Base-by-base conservation (phyloP, 92 coral and sea anemone genomes). In the Phenganax marumi region DNA sequence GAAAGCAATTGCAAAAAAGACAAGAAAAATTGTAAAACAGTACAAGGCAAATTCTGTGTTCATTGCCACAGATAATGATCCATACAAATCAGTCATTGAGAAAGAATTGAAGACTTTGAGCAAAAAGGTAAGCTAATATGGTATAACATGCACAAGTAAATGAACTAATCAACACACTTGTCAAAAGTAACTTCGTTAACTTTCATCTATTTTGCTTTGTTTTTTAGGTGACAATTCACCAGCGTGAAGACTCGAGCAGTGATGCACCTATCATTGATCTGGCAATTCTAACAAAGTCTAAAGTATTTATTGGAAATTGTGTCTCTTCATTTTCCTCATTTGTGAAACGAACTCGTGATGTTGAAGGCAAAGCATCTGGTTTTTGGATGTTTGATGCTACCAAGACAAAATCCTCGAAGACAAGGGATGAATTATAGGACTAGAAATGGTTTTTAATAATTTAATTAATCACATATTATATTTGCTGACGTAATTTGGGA, bases 271-370 rank as follows among this genome's bases (percentile, higher is more conserved):
- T 92, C 51, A 87, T 92, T 25, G 98, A 94, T 77, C 84, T 94
- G 85, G 98, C 98, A 3, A 86, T 94, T 55, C 80, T 94, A 25
- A 89, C 94, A 8, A 92, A 89, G 75, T 84, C 97, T 0, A 91
- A 94, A 51, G 92, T 90, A 71, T 94, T 94, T 73, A 90, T 94
- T 76, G 98, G 98, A 9, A 94, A 94, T 85, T 94, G 98, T 75
- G 96, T 94, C 23, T 94, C 98, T 60, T 92, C 97, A 76, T 94
- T 94, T 81, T 88, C 98, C 21, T 81, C 98, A 24, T 94, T 94
- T 89, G 98, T 90, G 57, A 94, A 93, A 77, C 91, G 98, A 48
- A 89, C 92, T 82, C 89, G 98, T n/a, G 92, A 91, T 60, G 89
- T 86, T 0, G 86, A 89, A n/a, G 86, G 80, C 68, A 94, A 92